Evolutionary conservation across 1,140 invertebrate species (phyloP).

Genomic region (Sweltsa coloradensis): DNA sequence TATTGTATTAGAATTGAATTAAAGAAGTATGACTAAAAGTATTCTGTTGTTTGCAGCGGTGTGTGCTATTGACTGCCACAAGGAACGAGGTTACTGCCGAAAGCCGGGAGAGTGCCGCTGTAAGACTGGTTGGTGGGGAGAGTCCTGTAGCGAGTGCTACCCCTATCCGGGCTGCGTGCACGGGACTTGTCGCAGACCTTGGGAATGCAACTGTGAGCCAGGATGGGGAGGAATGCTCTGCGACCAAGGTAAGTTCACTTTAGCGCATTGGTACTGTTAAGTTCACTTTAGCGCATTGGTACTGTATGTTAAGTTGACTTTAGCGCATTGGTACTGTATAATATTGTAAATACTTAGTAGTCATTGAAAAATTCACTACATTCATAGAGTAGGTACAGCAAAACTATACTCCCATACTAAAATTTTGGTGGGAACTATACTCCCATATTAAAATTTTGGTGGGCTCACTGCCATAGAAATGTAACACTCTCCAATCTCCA

Average conservation of each 20-base stretch:
- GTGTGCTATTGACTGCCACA: constrained; percentile 68
- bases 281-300: too few relatives aligned
- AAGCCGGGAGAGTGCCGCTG: constrained; percentile 69
- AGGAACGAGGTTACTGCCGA: constrained; percentile 71
- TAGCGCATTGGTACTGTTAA: too few relatives aligned
- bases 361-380: too few relatives aligned
- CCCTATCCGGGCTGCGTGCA: constrained; percentile 76
- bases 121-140: constrained; percentile 76
- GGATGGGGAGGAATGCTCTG: constrained; percentile 84
- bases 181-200: constrained; percentile 70
- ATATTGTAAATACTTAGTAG: too few relatives aligned
- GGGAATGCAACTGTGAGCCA: constrained; percentile 73
- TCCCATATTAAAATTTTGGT: too few relatives aligned
- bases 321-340: too few relatives aligned
- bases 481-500: too few relatives aligned
- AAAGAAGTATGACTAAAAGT: background rate
- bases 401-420: too few relatives aligned
- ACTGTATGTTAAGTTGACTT: too few relatives aligned
- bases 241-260: constrained; percentile 75
- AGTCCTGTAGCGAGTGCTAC: constrained; percentile 67
- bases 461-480: too few relatives aligned
- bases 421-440: too few relatives aligned
- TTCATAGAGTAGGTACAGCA: too few relatives aligned
- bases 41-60: constrained; percentile 45
- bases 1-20: background rate